Evolutionary conservation across 2,797 vertebrate species (phyloP).

Genomic region (Etheostoma nigrum): DNA sequence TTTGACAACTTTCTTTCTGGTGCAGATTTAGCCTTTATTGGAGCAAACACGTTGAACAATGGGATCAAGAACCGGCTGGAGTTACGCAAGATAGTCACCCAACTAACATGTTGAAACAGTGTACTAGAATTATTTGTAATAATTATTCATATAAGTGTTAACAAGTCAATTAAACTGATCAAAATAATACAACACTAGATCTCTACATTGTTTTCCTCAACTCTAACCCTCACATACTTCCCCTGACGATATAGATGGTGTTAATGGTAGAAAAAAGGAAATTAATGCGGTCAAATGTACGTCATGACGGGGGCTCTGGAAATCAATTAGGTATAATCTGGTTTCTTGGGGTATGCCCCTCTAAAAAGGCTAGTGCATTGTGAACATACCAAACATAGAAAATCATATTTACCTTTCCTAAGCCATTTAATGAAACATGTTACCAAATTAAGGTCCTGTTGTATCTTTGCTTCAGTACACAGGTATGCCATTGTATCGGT

Average conservation of each 20-base stretch:
- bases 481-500: conserved; percentile 27
- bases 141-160: no score
- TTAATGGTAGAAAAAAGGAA: background rate
- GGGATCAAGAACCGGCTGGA: background rate
- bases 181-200: background rate
- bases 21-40: conserved; percentile 8
- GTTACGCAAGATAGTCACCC: background rate
- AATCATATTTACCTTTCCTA: background rate
- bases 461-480: conserved; percentile 4
- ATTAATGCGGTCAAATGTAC: conserved; percentile 1
- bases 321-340: conserved; percentile 6
- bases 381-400: background rate
- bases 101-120: background rate
- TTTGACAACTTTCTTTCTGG: background rate
- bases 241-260: background rate
- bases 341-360: background rate
- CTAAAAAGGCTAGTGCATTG: background rate
- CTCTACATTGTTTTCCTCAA: background rate
- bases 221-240: background rate
- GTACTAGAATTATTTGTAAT: background rate
- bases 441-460: background rate
- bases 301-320: background rate
- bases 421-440: background rate
- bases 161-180: conserved; percentile 1
- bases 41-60: background rate